phyloP scores from a whole-genome alignment of 2,888 invertebrate species.

The Choreutis nemorana region DNA sequence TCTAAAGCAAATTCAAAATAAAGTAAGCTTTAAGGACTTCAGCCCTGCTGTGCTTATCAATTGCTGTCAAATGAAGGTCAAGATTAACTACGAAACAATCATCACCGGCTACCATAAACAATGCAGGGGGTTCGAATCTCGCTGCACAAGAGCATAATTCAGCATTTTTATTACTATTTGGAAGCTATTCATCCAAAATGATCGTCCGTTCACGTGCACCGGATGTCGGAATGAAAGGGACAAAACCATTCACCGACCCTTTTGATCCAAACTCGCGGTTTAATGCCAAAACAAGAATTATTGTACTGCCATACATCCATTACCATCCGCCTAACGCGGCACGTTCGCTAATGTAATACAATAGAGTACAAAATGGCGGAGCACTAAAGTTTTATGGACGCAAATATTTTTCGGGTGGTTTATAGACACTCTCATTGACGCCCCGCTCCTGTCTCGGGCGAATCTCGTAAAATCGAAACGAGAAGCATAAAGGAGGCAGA shows the following conservation, averaged over 20 bases:
- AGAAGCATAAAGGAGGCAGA: slow-evolving; percentile 46
- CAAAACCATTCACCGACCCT: slow-evolving; percentile 38
- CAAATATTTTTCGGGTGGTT: slow-evolving; percentile 17
- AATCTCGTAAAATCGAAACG: slow-evolving; percentile 56
- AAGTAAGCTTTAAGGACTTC: no score
- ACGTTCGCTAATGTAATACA: slow-evolving; percentile 11
- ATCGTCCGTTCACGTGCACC: slow-evolving; percentile 47
- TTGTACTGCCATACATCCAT: no score
- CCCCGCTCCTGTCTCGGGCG: slow-evolving; percentile 28
- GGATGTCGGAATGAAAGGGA: slow-evolving; percentile 47
- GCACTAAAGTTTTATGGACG: slow-evolving; percentile 18
- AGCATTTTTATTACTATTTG: slow-evolving; percentile 31
- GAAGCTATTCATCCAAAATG: slow-evolving; percentile 22
- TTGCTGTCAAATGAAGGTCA: no score
- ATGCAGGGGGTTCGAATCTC: no score
- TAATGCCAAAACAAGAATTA: slow-evolving; percentile 46
- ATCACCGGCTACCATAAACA: no score
- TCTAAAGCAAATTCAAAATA: no score
- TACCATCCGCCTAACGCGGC: slow-evolving; percentile 3
- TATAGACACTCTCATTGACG: slow-evolving; percentile 37
- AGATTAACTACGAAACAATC: no score
- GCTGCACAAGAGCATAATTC: no score
- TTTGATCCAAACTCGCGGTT: slow-evolving; percentile 40
- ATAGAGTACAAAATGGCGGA: slow-evolving; percentile 22
- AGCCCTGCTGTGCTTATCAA: no score